phyloP scores from a whole-genome alignment of 2,888 invertebrate species.

The Congeria kusceri region DNA sequence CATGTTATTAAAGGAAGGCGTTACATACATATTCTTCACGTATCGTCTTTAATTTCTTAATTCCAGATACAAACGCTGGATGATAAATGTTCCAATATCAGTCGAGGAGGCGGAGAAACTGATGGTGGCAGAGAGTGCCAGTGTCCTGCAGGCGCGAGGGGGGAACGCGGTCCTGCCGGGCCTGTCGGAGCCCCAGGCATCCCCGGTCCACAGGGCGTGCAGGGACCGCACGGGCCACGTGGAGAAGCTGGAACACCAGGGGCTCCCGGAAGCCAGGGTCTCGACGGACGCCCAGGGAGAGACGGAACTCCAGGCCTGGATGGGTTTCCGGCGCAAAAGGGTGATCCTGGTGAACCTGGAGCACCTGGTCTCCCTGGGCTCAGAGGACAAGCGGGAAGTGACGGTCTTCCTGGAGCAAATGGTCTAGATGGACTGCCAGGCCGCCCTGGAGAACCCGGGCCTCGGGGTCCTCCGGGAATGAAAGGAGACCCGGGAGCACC shows the following conservation, averaged over 20 bases:
- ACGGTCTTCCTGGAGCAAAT: constrained; percentile 26
- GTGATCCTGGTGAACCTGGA: constrained; percentile 31
- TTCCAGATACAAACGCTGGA: constrained; percentile 50
- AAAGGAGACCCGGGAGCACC: constrained; percentile 25
- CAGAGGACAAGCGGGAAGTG: constrained; percentile 25
- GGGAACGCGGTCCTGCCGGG: constrained; percentile 26
- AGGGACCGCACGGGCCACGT: constrained; percentile 6
- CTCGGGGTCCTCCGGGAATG: constrained; percentile 29
- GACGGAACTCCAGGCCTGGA: constrained; percentile 21
- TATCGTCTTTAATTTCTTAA: too few species aligned
- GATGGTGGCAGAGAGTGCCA: constrained; percentile 38
- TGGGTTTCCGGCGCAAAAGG: constrained; percentile 12
- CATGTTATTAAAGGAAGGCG: too few species aligned
- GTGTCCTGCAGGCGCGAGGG: constrained; percentile 52
- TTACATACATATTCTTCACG: too few species aligned
- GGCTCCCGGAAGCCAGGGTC: constrained; percentile 16
- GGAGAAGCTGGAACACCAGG: constrained; percentile 19
- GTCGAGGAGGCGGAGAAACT: constrained; percentile 9
- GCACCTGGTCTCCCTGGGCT: constrained; percentile 20
- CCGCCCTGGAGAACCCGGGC: constrained; percentile 18
- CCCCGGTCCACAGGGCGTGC: constrained; percentile 14
- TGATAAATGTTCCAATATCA: constrained; percentile 43
- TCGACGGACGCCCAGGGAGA: constrained; percentile 9
- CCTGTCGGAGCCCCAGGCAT: constrained; percentile 16
- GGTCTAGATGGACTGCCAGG: constrained; percentile 35